Percentiles rank a stretch among this genome's conserved stretches.
Evolutionary conservation across 2,797 vertebrate species (phyloP).

Genomic region (Numenius phaeopus): DNA sequence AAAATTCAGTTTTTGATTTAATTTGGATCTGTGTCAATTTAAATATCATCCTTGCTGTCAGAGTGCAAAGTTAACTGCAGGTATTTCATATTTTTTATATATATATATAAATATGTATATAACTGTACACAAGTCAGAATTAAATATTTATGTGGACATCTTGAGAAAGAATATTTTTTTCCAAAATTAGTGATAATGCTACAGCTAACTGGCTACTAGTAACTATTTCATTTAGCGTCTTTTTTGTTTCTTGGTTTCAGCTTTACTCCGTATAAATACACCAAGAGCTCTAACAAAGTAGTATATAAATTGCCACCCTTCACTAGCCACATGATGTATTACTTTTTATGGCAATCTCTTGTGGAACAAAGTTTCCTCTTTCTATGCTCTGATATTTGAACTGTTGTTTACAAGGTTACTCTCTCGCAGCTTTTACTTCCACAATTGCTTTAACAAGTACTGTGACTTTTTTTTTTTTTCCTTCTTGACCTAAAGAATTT

Average conservation of each 20-base stretch:
- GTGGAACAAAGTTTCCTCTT: not conserved
- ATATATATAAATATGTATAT: not conserved
- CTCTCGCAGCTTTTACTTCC: not conserved
- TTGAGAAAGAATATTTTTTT: not conserved
- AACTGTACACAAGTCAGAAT: not conserved
- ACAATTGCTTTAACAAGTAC: not conserved
- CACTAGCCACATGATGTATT: not conserved
- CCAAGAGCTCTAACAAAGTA: not conserved
- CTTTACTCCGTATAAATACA: not conserved
- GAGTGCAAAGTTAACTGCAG: not conserved
- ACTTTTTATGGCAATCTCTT: not conserved
- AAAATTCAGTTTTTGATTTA: not conserved
- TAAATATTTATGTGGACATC: not conserved
- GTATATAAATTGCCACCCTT: not conserved
- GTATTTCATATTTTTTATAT: not conserved
- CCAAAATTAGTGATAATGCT: not conserved
- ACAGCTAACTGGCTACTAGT: not conserved
- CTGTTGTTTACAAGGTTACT: not conserved
- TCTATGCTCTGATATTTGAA: not conserved
- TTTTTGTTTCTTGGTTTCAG: not conserved
- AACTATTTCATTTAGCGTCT: not conserved
- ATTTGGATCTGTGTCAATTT: not conserved
- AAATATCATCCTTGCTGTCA: not conserved
- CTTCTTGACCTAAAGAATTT: not conserved
- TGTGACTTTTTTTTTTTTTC: not conserved